These are phyloP conservation scores for Gallinago paraguaiae DNA, from an alignment of 2,113 vertebrate species.

Conservation along the genomic window DNA sequence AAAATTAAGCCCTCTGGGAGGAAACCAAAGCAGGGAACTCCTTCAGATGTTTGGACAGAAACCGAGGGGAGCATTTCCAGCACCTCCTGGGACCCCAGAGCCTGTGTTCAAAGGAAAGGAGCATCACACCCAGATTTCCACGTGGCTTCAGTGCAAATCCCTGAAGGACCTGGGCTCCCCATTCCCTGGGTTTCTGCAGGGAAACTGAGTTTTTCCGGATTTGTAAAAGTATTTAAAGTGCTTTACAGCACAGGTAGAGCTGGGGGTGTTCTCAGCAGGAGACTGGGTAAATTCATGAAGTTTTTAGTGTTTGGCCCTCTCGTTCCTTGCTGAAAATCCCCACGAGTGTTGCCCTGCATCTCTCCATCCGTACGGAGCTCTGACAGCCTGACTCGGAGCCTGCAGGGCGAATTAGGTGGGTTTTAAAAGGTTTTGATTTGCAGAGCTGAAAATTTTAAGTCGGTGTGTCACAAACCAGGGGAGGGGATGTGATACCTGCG, in stretches of 20 bases:
- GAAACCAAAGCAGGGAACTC: background rate
- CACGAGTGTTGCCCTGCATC: background rate
- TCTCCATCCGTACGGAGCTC: background rate
- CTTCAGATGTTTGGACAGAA: background rate
- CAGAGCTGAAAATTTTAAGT: background rate
- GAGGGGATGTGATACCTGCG: too few relatives aligned
- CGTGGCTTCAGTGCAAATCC: accelerated
- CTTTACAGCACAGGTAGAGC: background rate
- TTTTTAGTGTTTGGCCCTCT: background rate
- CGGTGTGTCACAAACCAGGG: background rate
- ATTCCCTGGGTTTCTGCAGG: background rate
- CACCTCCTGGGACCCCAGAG: accelerated
- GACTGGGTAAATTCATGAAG: background rate
- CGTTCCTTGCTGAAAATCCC: background rate
- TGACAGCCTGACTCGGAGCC: background rate
- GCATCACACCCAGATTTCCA: background rate
- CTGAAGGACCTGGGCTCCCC: background rate
- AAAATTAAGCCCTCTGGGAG: background rate
- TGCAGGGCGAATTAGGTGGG: background rate
- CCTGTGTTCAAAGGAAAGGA: background rate
- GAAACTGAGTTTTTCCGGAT: background rate
- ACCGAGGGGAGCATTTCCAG: background rate
- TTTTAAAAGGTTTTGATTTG: background rate
- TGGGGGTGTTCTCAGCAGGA: background rate
- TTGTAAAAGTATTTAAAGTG: background rate